These are phyloP conservation scores for Rhynchomys soricoides DNA, from an alignment of 2,113 vertebrate species.

Conservation along the genomic window DNA sequence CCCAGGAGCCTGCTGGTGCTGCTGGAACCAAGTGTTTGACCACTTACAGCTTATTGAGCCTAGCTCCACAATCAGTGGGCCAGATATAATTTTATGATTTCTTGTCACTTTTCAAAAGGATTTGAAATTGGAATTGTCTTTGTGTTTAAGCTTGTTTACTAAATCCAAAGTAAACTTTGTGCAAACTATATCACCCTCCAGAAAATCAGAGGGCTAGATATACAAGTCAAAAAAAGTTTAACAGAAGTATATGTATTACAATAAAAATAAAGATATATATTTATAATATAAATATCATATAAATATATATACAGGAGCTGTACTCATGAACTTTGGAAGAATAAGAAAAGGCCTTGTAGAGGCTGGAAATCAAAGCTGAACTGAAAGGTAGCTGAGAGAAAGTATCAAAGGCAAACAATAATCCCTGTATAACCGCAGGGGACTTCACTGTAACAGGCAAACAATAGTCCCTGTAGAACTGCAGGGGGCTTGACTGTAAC, in stretches of 20 bases:
- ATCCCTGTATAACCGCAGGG: too few species aligned
- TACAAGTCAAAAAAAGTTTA: neutral
- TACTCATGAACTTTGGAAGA: neutral
- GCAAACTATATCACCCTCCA: neutral
- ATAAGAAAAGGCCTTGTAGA: neutral
- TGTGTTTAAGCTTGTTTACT: neutral
- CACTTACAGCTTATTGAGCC: neutral
- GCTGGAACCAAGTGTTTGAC: neutral
- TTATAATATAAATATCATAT: too few species aligned
- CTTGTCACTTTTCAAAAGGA: neutral
- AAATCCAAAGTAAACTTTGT: neutral
- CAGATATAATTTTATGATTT: neutral
- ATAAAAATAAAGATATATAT: too few species aligned
- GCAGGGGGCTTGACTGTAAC: neutral
- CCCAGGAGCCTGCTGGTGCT: neutral
- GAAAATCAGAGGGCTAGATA: neutral
- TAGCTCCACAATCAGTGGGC: neutral
- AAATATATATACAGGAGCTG: neutral
- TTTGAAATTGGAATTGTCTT: constrained; percentile 13
- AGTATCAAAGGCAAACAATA: neutral
- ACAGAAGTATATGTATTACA: neutral
- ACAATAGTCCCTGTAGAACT: too few species aligned
- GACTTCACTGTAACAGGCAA: neutral
- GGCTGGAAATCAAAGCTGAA: neutral
- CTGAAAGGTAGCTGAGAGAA: neutral